Conservation (phyloP, 2,888 invertebrate genomes). For the Gortyna flavago region DNA sequence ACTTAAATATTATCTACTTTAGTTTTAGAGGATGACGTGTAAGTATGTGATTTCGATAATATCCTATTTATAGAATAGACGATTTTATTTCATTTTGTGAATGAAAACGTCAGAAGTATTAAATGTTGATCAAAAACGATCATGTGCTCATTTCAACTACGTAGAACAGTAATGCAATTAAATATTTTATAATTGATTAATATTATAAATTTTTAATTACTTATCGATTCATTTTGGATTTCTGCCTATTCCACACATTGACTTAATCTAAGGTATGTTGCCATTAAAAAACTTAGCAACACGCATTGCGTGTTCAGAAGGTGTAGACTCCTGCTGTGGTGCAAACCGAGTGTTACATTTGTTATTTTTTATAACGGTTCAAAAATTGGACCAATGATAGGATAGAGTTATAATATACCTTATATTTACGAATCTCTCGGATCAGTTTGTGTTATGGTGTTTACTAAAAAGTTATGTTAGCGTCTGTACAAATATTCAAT, state of each 20-base stretch:
- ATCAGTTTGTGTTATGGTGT: background rate
- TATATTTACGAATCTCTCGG: background rate
- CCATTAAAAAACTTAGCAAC: conserved; percentile 76
- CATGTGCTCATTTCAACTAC: background rate
- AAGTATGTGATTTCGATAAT: background rate
- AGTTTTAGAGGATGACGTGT: background rate
- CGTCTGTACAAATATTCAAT: background rate
- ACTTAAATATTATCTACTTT: background rate
- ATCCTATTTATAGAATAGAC: background rate
- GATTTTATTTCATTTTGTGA: background rate
- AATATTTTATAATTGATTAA: background rate
- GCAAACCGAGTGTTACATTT: conserved; percentile 48
- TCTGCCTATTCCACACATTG: conserved; percentile 46
- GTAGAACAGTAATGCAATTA: background rate
- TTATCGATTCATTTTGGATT: background rate
- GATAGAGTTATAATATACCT: too few relatives aligned
- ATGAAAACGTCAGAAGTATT: background rate
- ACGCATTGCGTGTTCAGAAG: conserved; percentile 81
- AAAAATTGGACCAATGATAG: background rate
- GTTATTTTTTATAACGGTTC: conserved; percentile 43
- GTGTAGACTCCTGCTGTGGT: conserved; percentile 60
- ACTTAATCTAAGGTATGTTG: conserved; percentile 41
- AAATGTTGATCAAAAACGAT: background rate
- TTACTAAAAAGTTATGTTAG: too few relatives aligned
- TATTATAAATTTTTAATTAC: background rate